Conservation (phyloP, 2,797 vertebrate species). For the Sebastes minor region DNA sequence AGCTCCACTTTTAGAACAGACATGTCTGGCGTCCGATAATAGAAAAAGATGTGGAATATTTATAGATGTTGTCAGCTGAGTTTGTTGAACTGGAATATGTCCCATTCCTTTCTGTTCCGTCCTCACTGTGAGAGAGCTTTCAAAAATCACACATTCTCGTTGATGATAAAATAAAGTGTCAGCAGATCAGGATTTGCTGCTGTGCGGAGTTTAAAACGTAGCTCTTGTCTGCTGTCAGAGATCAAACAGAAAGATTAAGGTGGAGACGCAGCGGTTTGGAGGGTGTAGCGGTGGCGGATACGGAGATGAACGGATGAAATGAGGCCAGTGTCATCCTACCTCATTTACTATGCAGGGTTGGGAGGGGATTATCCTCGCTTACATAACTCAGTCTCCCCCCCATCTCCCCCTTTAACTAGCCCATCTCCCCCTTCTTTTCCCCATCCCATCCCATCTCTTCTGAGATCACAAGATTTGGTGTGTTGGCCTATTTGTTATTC, state of each 20-base stretch:
- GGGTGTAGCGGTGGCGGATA: constrained; percentile 29
- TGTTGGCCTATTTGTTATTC: constrained; percentile 51
- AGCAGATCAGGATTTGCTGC: constrained; percentile 14
- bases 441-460: constrained; percentile 6
- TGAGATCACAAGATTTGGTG: constrained; percentile 50
- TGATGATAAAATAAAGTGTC: constrained; percentile 26
- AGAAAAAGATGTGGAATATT: constrained; percentile 33
- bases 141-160: constrained; percentile 30
- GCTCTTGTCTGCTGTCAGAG: constrained; percentile 30
- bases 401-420: constrained; percentile 31
- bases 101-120: neutral
- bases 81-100: constrained; percentile 23
- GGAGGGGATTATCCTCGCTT: constrained; percentile 80
- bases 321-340: constrained; percentile 67
- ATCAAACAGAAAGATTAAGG: constrained; percentile 48
- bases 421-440: constrained; percentile 15
- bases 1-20: neutral
- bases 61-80: constrained; percentile 2
- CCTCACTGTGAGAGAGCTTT: constrained; percentile 33
- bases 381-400: constrained; percentile 66
- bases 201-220: constrained; percentile 6
- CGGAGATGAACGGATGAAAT: constrained; percentile 57
- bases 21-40: neutral
- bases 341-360: constrained; percentile 73
- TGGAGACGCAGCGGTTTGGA: constrained; percentile 23